These are phyloP conservation scores for Amblyjoppa proteus DNA, from an alignment of 2,888 invertebrate species.

Conservation along the genomic window DNA sequence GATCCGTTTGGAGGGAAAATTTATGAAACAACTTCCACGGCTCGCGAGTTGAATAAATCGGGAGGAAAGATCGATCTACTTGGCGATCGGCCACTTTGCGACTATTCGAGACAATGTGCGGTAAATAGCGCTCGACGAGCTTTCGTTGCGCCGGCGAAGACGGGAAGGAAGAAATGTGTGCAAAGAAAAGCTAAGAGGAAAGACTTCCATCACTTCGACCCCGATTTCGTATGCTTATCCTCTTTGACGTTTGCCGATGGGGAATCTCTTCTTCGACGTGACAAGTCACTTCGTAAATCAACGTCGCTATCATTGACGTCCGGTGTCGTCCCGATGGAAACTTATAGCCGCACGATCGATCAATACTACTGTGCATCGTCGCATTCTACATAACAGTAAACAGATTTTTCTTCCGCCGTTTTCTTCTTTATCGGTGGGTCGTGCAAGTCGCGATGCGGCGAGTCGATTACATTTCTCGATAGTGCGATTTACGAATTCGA, in stretches of 20 bases:
- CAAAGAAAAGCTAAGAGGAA: not conserved
- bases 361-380: not conserved
- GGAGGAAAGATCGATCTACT: constrained; percentile 36
- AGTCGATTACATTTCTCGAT: not conserved
- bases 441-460: too few relatives aligned
- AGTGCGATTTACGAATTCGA: not conserved
- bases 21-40: constrained; percentile 1
- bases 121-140: not conserved
- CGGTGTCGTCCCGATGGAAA: constrained; percentile 3
- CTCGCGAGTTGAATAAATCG: not conserved
- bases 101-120: constrained; percentile 22
- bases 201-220: constrained; percentile 23
- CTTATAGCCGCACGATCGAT: constrained; percentile 7
- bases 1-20: constrained; percentile 5
- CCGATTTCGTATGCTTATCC: constrained; percentile 32
- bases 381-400: constrained; percentile 13
- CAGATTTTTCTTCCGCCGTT: not conserved
- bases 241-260: constrained; percentile 1
- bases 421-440: not conserved
- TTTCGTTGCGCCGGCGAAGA: not conserved
- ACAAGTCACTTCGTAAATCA: constrained; percentile 47
- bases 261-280: constrained; percentile 14
- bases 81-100: constrained; percentile 23
- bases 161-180: not conserved
- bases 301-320: constrained; percentile 33